A percentile compares a stretch with the other conserved stretches of the same genome.
These are phyloP conservation scores for Phaedon cochleariae DNA, from an alignment of 2,888 invertebrate species.

Conservation along the genomic window DNA sequence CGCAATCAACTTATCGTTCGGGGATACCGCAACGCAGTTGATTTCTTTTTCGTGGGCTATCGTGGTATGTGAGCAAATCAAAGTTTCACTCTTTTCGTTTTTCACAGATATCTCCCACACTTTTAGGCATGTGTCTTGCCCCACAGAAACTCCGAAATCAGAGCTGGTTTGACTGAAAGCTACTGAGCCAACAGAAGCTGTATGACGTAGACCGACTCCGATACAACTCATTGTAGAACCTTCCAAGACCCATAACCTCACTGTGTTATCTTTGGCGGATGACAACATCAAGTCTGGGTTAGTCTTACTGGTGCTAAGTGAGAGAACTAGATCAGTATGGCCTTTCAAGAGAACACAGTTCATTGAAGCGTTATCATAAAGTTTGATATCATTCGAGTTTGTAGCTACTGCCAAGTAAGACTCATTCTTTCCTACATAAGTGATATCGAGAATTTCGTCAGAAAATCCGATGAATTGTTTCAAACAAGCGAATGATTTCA, in stretches of 20 bases:
- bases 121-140: constrained; percentile 90
- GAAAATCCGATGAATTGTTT: constrained; percentile 94
- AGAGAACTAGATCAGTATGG: constrained; percentile 88
- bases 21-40: constrained; percentile 86
- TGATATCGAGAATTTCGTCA: constrained; percentile 91
- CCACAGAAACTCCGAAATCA: constrained; percentile 79
- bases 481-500: constrained; percentile 72
- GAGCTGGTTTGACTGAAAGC: constrained; percentile 72
- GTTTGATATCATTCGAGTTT: constrained; percentile 89
- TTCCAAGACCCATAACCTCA: constrained; percentile 82
- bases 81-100: constrained; percentile 49
- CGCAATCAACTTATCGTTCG: constrained; percentile 89
- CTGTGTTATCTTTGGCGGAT: constrained; percentile 84
- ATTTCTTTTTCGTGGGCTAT: constrained; percentile 93
- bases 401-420: constrained; percentile 88
- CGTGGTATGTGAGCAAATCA: constrained; percentile 73
- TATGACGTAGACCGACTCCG: constrained; percentile 85
- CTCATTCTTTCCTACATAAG: constrained; percentile 78
- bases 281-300: constrained; percentile 79
- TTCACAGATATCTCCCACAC: constrained; percentile 78
- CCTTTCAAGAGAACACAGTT: constrained; percentile 87
- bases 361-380: constrained; percentile 82
- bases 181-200: constrained; percentile 85
- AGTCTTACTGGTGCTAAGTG: constrained; percentile 72
- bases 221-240: constrained; percentile 69